Percentiles rank a stretch among this genome's conserved stretches.
These are phyloP conservation scores for Artibeus lituratus DNA, from an alignment of 2,797 vertebrate genomes.

Conservation along the genomic window DNA sequence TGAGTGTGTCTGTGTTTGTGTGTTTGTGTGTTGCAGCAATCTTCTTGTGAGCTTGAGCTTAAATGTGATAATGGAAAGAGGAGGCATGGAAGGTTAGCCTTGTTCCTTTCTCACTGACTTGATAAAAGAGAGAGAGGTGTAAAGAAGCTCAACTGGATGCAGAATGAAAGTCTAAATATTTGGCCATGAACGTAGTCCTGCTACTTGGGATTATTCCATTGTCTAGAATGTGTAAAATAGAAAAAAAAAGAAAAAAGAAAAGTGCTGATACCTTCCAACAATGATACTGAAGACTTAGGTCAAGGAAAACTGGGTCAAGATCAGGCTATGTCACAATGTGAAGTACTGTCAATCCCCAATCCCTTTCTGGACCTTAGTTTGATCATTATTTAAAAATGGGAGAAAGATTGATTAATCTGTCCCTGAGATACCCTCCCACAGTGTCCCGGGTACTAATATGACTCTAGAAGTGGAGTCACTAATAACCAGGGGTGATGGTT, in stretches of 20 bases:
- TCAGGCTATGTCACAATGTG: not conserved
- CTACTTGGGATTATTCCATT: not conserved
- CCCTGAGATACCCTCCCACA: not conserved
- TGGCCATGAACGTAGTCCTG: not conserved
- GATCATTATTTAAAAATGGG: not conserved
- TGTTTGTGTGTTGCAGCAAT: not conserved
- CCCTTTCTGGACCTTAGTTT: not conserved
- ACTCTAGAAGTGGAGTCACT: not conserved
- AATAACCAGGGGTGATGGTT: not conserved
- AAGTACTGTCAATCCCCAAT: not conserved
- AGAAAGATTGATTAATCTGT: not conserved
- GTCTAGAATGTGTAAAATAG: not conserved
- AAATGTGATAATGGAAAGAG: not conserved
- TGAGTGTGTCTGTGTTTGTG: not conserved
- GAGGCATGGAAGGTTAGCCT: accelerated
- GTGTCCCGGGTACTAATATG: too few relatives aligned
- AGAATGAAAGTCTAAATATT: not conserved
- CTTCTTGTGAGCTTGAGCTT: not conserved
- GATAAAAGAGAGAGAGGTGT: not conserved
- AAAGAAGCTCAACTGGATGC: not conserved
- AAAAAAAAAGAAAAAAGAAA: not conserved
- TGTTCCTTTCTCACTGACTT: not conserved
- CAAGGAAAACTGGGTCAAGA: not conserved
- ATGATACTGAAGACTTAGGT: not conserved
- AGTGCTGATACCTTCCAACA: not conserved